A percentile compares a stretch with the other conserved stretches of the same genome.
These are phyloP conservation scores for Plemyria rubiginata DNA, from an alignment of 2,888 invertebrate genomes.

Conservation along the genomic window DNA sequence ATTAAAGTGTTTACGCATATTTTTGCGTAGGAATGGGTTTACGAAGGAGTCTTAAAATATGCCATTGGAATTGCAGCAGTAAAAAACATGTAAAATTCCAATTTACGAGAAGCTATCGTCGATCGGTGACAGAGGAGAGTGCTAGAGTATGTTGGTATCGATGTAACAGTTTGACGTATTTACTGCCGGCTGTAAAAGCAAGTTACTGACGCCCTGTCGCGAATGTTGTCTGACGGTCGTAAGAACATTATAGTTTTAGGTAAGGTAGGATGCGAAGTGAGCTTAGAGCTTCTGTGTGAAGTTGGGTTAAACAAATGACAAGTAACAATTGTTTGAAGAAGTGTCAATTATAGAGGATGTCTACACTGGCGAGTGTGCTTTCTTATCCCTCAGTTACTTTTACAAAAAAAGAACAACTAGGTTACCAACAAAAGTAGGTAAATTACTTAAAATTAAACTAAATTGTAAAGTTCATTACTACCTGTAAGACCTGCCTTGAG, in stretches of 20 bases:
- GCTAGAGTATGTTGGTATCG: constrained; percentile 20
- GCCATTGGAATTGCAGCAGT: constrained; percentile 31
- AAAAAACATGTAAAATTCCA: constrained; percentile 41
- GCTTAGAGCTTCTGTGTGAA: constrained; percentile 8
- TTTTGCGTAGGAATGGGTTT: constrained; percentile 28
- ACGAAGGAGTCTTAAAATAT: constrained; percentile 30
- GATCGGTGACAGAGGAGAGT: constrained; percentile 22
- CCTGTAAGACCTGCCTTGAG: no score
- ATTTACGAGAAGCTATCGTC: constrained; percentile 36
- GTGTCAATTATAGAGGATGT: no score
- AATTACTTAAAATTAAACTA: no score
- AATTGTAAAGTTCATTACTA: no score
- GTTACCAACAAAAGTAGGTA: no score
- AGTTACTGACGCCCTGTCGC: constrained; percentile 14
- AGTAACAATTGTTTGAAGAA: no score
- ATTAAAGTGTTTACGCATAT: constrained; percentile 6
- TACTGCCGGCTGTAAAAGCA: constrained; percentile 30
- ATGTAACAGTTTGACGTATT: constrained; percentile 32
- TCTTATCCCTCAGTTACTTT: no score
- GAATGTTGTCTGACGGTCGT: constrained; percentile 8
- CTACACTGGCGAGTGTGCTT: no score
- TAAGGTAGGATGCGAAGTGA: neutral
- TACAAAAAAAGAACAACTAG: no score
- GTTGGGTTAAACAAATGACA: neutral
- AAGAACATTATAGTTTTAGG: constrained; percentile 14